Base-by-base conservation (phyloP, 2,113 vertebrate species). In the Lasiurus borealis region DNA sequence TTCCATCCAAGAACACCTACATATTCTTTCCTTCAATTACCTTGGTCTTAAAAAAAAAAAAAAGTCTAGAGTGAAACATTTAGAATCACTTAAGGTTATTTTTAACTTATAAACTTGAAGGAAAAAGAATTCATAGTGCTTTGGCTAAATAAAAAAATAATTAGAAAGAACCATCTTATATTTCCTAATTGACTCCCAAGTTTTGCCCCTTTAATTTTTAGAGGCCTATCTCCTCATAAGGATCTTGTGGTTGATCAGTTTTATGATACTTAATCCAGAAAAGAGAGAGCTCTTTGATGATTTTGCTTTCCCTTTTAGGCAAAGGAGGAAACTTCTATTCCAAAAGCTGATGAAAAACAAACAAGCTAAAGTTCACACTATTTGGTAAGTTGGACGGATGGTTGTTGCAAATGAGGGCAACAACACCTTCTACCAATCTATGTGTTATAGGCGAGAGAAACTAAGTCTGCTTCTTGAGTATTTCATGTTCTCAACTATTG, bases 311-410 rank as follows among this genome's bases (percentile, higher is more conserved):
- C 69, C 27, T 89, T 93, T 44, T 36, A 99, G 98, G 94, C 97
- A 89, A 97, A 95, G 81, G 97, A 98, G 90, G 97, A 97, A 94
- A 95, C 95, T 93, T 96, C 98, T 81, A 93, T 96, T 97, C 96
- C 96, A 97, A 98, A 98, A 98, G 46, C 97, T 97, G 97, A 97
- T 93, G 97, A 96, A 97, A 97, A 97, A 97, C 98, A 98, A 93
- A 84, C 96, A 78, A 98, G 97, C 96, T 98, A 98, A 98, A 98
- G 2, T 95, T 97, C 89, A 92, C 21, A 1, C 14, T 34, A 5
- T 21, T 15, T 31, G 96, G 98, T 98, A 97, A 98, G 98, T 94
- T 87, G n/a, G 29, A 4, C 23, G 2, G 29, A 4, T 27, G 2
- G 83, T 85, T n/a, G 14, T 36, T 76, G 8, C 54, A 96, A 50